These are phyloP conservation scores for Micrasema minimum DNA, from an alignment of 1,140 invertebrate species.

Conservation along the genomic window DNA sequence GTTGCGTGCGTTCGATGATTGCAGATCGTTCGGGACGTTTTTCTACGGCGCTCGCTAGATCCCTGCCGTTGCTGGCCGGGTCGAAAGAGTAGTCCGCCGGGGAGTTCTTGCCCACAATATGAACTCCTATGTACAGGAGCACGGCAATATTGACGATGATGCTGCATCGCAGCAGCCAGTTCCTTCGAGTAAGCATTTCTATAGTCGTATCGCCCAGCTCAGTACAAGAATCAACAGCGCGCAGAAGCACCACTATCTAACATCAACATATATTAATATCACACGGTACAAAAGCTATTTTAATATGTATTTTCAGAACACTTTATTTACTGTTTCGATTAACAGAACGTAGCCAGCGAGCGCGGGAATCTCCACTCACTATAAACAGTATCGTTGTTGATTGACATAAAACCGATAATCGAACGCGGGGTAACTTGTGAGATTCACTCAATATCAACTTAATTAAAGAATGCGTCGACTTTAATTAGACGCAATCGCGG, in stretches of 20 bases:
- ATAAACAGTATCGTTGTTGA: background rate
- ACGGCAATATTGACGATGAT: constrained; percentile 78
- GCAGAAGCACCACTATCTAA: background rate
- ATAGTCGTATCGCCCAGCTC: background rate
- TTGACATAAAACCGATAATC: background rate
- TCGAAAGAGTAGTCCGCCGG: constrained; percentile 42
- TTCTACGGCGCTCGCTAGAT: constrained; percentile 52
- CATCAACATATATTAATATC: constrained; percentile 29
- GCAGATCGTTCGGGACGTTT: constrained; percentile 57
- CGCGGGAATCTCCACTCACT: background rate
- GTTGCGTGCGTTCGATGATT: constrained; percentile 52
- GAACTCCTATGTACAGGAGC: constrained; percentile 74
- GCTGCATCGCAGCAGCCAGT: constrained; percentile 78
- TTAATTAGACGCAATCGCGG: no score
- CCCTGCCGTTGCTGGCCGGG: constrained; percentile 25
- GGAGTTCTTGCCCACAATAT: constrained; percentile 59
- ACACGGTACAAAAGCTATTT: constrained; percentile 13
- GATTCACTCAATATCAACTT: no score
- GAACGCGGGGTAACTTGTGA: background rate
- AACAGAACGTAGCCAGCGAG: no score
- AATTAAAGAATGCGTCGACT: no score
- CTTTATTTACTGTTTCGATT: background rate
- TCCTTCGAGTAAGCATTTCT: constrained; percentile 69
- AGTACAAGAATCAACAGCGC: background rate
- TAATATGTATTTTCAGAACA: background rate